Evolutionary conservation across 2,888 invertebrate species (phyloP), one percentile per base, ranked within the genome.

Genomic region (Mythimna lalbum): DNA sequence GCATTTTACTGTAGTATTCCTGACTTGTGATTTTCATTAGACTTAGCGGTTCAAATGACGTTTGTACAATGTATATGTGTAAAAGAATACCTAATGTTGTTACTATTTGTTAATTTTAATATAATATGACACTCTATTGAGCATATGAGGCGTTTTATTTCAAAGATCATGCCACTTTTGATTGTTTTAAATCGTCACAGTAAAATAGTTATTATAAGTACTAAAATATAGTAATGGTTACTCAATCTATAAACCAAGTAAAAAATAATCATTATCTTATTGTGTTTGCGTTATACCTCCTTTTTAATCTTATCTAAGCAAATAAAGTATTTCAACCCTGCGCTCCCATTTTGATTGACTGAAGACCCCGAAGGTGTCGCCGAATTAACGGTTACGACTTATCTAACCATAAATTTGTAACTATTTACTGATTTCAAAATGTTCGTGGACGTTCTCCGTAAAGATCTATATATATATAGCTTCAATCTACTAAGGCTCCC

Each of bases 111-210:
- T 87, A 87, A 79, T 77, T 87, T 85, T 85, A 86, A 87, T 88
- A 89, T 88, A 91, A 90, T 86, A 83, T 86, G 86, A 72, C 55
- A 80, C 88, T 91, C 88, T 92, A 87, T 92, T 91, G 90, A 91
- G 89, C 80, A 69, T 65, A 19, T 63, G 39, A 33, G 33, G 1
- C 9, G 43, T 78, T 82, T 86, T 71, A 70, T 78, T 87, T 50
- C 49, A 7, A 39, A 39, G 39, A 39, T 14, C n/a, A 23, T 12
- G 14, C 5, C 43, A 17, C 17, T 14, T 36, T 17, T 39, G 39
- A 39, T 43, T 43, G 14, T 43, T 43, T 39, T 39, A 53, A 33
- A 47, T 47, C 0, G 5, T 47, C 1, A 19, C n/a, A 23, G 21
- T 50, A 10, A n/a, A 19, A 43, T 2, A 4, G 0, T 52, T 50